Base-by-base conservation (phyloP, 2,888 invertebrate genomes). In the Lordiphosa fenestrarum region DNA sequence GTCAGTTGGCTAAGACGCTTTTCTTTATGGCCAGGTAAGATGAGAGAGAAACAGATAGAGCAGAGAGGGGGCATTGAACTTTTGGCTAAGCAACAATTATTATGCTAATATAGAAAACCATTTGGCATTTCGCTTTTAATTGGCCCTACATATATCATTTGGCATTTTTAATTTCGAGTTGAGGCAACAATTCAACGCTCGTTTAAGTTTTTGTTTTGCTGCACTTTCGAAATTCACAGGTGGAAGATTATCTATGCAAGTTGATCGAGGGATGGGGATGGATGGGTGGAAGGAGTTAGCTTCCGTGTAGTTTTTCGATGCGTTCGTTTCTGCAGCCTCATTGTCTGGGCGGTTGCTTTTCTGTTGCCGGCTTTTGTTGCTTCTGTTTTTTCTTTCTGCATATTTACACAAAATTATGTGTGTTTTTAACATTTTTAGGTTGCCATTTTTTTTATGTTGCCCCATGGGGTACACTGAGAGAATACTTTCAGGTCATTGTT, bases 101-200 rank as follows among this genome's bases (percentile, higher is more conserved):
- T 51, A 64, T 53, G 47, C 56, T 30, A 64, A 64, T 48, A 38
- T 33, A 33, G 33, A 15, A 13, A 9, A 44, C n/a, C 40, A 38
- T 42, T 57, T 64, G 55, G 47, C 41, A 64, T 19, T 6, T 10
- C 3, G 38, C 47, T 48, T 35, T 57, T 64, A 66, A 53, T 72
- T 59, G 61, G 63, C 66, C 60, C 58, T 48, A 65, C 58, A 59
- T 47, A 62, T 60, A 61, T 47, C 61, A 62, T 55, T 59, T 49
- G 53, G 40, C 37, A 36, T 46, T 48, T 50, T 52, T 36, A 58
- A 64, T 70, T 63, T 50, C 42, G 37, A 51, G 41, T 25, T 50
- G 42, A 36, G 49, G 57, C 47, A 12, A 13, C 53, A 71, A 69
- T 77, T 82, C 71, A 69, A 72, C 77, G 83, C 72, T 68, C 48